Percentiles rank a stretch among this genome's conserved stretches.
These are phyloP conservation scores for Rhabdomys dilectus DNA, from an alignment of 2,113 vertebrate species.

Conservation along the genomic window DNA sequence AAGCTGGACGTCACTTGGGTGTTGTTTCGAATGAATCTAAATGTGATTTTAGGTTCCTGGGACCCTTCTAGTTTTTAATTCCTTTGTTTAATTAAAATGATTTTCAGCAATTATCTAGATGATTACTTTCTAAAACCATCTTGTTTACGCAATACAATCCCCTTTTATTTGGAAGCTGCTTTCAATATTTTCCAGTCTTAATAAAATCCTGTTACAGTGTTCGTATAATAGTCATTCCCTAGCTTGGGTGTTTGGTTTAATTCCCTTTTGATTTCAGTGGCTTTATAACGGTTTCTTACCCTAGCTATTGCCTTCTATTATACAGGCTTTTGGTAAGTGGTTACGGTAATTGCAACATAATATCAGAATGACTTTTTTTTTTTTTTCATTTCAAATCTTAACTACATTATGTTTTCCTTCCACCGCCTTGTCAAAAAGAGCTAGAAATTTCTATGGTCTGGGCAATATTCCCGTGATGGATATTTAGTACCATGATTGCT, in stretches of 20 bases:
- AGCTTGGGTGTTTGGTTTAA: constrained; percentile 56
- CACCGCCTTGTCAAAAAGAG: constrained; percentile 53
- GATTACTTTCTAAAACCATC: background rate
- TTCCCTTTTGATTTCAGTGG: constrained; percentile 47
- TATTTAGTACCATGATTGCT: constrained; percentile 57
- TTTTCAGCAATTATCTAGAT: constrained; percentile 26
- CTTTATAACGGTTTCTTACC: constrained; percentile 43
- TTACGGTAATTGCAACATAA: constrained; percentile 59
- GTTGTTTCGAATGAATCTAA: constrained; percentile 43
- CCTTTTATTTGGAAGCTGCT: constrained; percentile 53
- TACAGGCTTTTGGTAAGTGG: constrained; percentile 58
- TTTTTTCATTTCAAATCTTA: constrained; percentile 67
- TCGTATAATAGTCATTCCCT: background rate
- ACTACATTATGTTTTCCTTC: constrained; percentile 57
- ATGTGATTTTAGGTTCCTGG: constrained; percentile 27
- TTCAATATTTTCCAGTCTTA: constrained; percentile 54
- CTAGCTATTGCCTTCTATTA: constrained; percentile 41
- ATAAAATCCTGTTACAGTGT: background rate
- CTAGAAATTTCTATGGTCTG: constrained; percentile 62
- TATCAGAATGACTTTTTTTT: constrained; percentile 69
- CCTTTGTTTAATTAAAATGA: constrained; percentile 63
- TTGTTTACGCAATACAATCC: constrained; percentile 39
- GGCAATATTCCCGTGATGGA: constrained; percentile 60
- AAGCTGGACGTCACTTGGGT: constrained; percentile 44
- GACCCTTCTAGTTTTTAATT: constrained; percentile 39